Base-by-base conservation (phyloP, 92 coral and sea anemone species). In the Zoanthus sociatus region DNA sequence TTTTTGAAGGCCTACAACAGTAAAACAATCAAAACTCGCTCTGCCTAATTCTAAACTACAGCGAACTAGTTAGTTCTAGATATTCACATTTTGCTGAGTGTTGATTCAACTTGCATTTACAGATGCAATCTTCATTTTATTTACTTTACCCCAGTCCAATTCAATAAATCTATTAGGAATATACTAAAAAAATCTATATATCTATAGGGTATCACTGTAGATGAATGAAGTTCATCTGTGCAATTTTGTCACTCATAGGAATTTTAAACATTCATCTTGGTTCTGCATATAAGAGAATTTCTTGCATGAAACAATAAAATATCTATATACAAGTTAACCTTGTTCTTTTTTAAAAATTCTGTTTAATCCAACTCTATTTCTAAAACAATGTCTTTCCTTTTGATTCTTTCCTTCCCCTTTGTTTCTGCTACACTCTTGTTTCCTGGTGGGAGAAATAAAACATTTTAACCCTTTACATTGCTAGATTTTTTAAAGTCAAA, bases 271-370 rank as follows among this genome's bases (percentile, higher is more conserved):
- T 16, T 63, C 5, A 18, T 17, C 69, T 63, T 16, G 7, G 16
- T 63, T 63, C 26, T 63, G 9, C 69, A 63, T 20, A 63, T 32
- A 63, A 63, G 69, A 63, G n/a, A n/a, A n/a, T 63, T 16, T 46
- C 78, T 74, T 47, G 60, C 78, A 74, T 53, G 31, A n/a, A 8
- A 73, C 77, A 45, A 73, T 74, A 74, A 74, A 47, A 48, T 75
- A 48, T 46, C 14, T 48, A 75, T 75, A 8, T 30, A 48, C 78
- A 75, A n/a, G 61, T 30, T 46, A 75, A 75, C 78, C 78, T 75
- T 20, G 58, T n/a, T 73, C 30, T 60, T 60, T 44, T n/a, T 46
- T 73, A 20, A 6, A 16, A 21, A 37, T 37, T 37, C 42, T 37
- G 42, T 37, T 48, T 75, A 44, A 12, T 6, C 58, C 54, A 47